Conservation (phyloP, 2,113 vertebrate species). For the Todiramphus chloris region DNA sequence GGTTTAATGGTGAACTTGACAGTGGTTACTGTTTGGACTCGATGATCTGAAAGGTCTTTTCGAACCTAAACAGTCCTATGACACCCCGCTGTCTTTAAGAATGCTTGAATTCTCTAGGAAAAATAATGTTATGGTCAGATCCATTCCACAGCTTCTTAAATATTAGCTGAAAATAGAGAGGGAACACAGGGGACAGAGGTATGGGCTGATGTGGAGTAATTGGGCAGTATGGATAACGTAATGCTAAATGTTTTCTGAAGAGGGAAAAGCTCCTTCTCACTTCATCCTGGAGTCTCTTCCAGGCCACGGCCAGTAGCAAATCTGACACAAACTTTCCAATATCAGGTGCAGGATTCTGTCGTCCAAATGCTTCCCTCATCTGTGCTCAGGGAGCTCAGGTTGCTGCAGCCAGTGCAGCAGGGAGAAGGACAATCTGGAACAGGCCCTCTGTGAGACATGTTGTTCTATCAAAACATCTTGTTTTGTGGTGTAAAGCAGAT, state of each 20-base stretch:
- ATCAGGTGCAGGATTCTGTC: background rate
- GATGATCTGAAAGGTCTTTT: background rate
- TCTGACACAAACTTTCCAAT: background rate
- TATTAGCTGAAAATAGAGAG: background rate
- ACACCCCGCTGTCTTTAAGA: background rate
- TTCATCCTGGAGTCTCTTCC: background rate
- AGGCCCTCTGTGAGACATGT: background rate
- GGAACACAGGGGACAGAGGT: background rate
- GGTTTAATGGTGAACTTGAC: background rate
- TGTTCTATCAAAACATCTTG: background rate
- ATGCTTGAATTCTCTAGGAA: background rate
- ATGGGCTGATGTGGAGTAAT: background rate
- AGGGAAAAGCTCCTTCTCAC: background rate
- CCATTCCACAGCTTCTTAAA: background rate
- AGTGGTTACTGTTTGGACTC: background rate
- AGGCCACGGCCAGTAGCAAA: background rate
- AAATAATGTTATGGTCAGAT: background rate
- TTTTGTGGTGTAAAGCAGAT: background rate
- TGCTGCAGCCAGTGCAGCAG: background rate
- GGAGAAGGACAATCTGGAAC: background rate
- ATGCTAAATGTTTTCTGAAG: background rate
- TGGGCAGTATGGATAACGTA: background rate
- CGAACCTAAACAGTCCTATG: background rate
- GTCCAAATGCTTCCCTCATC: background rate
- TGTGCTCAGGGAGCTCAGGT: background rate